These are phyloP conservation scores for Gallinago undulata DNA, from an alignment of 2,113 vertebrate species.

Conservation along the genomic window DNA sequence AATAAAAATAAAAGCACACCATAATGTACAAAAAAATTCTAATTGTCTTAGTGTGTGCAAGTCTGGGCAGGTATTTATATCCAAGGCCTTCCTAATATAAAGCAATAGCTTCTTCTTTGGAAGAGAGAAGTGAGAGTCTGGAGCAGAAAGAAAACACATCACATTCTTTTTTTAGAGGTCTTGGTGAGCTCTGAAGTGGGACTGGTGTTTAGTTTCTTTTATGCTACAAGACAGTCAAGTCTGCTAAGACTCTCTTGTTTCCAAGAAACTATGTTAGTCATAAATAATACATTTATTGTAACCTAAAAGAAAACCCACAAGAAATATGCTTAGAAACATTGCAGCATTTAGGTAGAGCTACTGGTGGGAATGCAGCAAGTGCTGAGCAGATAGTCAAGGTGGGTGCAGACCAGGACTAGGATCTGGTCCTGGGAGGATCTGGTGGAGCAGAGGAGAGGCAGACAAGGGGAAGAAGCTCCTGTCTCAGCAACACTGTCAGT, in stretches of 20 bases:
- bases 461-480: neutral
- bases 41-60: neutral
- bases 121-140: neutral
- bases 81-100: neutral
- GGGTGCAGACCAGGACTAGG: fast-evolving
- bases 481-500: neutral
- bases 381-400: fast-evolving
- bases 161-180: neutral
- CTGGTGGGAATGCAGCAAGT: neutral
- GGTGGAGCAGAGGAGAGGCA: neutral
- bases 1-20: neutral
- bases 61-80: neutral
- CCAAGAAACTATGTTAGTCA: neutral
- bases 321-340: neutral
- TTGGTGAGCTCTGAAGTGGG: neutral
- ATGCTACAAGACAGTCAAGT: neutral
- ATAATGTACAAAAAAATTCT: neutral
- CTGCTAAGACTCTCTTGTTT: neutral
- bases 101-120: neutral
- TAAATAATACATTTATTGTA: neutral
- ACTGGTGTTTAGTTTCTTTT: neutral
- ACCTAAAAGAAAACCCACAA: neutral
- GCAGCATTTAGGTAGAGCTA: neutral
- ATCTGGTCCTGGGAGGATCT: neutral
- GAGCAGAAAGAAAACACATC: neutral